Evolutionary conservation across 2,797 vertebrate species (phyloP).

Genomic region (Pangasius sanitwongsei): DNA sequence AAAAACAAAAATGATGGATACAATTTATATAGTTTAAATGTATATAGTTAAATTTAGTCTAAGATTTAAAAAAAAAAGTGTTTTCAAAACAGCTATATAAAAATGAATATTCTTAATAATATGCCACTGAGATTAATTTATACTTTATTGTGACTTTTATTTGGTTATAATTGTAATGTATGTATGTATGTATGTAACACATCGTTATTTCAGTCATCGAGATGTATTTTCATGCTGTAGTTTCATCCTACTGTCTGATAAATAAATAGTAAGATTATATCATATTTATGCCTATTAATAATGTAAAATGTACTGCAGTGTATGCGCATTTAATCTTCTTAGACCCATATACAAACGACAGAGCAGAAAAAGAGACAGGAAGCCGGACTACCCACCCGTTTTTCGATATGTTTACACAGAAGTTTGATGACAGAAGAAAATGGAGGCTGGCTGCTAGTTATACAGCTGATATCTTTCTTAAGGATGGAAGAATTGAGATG

Average conservation of each 20-base stretch:
- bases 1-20: not conserved
- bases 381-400: not conserved
- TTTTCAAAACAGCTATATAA: not conserved
- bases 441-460: not conserved
- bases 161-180: not conserved
- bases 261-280: not conserved
- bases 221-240: not conserved
- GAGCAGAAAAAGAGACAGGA: not conserved
- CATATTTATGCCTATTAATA: not conserved
- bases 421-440: not conserved
- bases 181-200: not conserved
- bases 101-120: not conserved
- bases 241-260: not conserved
- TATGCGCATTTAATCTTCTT: not conserved
- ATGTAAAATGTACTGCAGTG: not conserved
- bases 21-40: not conserved
- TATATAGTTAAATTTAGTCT: no score
- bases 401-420: not conserved
- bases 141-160: not conserved
- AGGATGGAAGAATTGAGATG: no score
- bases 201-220: not conserved
- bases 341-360: not conserved
- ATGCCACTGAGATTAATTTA: not conserved
- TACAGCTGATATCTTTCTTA: not conserved
- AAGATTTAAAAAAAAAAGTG: no score